A percentile compares a stretch with the other conserved stretches of the same genome.
Evolutionary conservation across 2,888 invertebrate species (phyloP).

Genomic region (Pegoplata infirma): DNA sequence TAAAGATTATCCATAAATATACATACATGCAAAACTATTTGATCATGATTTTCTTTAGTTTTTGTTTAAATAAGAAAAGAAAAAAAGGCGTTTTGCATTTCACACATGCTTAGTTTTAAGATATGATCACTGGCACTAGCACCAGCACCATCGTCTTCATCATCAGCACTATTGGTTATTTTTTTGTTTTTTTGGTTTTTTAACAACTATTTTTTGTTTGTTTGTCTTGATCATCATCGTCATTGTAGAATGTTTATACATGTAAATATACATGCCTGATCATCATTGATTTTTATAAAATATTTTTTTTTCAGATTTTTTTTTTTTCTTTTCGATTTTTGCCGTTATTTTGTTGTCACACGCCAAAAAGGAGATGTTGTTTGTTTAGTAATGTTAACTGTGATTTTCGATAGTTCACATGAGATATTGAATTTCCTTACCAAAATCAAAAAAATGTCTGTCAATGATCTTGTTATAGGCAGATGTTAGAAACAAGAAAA

Average conservation of each 20-base stretch:
- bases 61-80: neutral
- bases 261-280: neutral
- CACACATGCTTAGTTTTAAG: slow-evolving; percentile 53
- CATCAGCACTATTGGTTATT: neutral
- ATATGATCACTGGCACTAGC: neutral
- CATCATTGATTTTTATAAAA: slow-evolving; percentile 19
- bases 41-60: slow-evolving; percentile 46
- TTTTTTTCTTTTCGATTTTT: slow-evolving; percentile 28
- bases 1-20: neutral
- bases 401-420: slow-evolving; percentile 56
- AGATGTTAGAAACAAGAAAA: neutral
- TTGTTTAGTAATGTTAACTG: slow-evolving; percentile 29
- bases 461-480: slow-evolving; percentile 55
- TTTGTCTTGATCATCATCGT: neutral
- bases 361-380: slow-evolving; percentile 56
- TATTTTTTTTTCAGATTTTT: slow-evolving; percentile 31
- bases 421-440: slow-evolving; percentile 55
- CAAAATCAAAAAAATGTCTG: slow-evolving; percentile 23
- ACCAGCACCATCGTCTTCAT: neutral
- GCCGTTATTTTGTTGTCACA: slow-evolving; percentile 60
- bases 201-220: neutral
- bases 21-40: slow-evolving; percentile 50
- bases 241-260: neutral
- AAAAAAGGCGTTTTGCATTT: slow-evolving; percentile 58
- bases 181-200: neutral